phyloP scores from a whole-genome alignment of 2,113 vertebrate species.

The Glaucomys volans region DNA sequence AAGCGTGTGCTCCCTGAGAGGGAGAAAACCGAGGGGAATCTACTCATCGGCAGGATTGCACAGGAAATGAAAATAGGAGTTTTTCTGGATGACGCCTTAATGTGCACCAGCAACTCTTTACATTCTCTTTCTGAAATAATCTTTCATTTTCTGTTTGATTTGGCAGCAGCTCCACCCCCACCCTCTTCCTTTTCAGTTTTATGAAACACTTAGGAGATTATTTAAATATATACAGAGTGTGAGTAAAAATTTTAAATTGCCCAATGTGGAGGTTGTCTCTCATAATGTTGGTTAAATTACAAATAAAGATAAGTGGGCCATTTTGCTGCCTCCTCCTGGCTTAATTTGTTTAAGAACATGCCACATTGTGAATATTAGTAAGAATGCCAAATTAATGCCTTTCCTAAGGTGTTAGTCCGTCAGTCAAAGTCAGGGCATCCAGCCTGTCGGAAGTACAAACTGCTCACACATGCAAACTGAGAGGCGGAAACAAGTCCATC shows the following conservation, averaged over 20 bases:
- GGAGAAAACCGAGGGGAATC: conserved; percentile 78
- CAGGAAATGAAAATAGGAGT: conserved; percentile 93
- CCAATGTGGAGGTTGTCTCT: conserved; percentile 78
- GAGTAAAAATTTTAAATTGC: conserved; percentile 82
- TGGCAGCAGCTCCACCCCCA: conserved; percentile 55
- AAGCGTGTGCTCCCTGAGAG: conserved; percentile 67
- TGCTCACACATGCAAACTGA: conserved; percentile 52
- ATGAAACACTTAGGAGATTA: conserved; percentile 75
- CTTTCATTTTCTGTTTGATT: conserved; percentile 76
- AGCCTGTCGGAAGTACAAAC: conserved; percentile 78
- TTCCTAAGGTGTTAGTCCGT: conserved; percentile 82
- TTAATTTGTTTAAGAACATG: conserved; percentile 84
- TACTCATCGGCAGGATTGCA: conserved; percentile 82
- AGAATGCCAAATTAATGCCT: conserved; percentile 80
- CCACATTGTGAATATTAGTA: conserved; percentile 77
- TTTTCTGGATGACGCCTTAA: conserved; percentile 82
- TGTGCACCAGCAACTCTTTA: conserved; percentile 73
- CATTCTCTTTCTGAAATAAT: conserved; percentile 72
- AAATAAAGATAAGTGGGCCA: conserved; percentile 86
- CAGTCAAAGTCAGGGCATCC: conserved; percentile 82
- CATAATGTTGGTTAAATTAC: conserved; percentile 83
- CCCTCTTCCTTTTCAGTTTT: conserved; percentile 67
- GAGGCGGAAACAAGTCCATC: conserved; percentile 81
- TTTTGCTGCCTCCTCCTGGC: conserved; percentile 82
- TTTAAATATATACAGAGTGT: conserved; percentile 74